A percentile compares a stretch with the other conserved stretches of the same genome.
Conservation (phyloP, 2,797 vertebrate genomes). For the Tapera naevia region DNA sequence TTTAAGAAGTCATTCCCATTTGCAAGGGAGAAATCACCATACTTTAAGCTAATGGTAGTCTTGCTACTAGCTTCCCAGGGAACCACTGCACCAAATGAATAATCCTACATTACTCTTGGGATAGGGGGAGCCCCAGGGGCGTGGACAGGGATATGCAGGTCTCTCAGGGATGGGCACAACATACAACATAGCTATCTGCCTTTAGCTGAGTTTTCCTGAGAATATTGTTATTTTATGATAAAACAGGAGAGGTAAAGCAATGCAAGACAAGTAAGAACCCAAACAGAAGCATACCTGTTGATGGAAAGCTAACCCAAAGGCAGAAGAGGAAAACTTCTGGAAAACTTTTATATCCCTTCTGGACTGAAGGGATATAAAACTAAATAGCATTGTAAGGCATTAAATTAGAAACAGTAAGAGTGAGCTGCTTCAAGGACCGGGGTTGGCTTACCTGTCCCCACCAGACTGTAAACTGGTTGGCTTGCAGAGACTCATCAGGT, state of each 20-base stretch:
- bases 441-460: not conserved
- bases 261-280: not conserved
- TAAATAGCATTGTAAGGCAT: not conserved
- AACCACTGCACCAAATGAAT: rapidly evolving
- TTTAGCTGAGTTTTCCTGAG: not conserved
- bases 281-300: not conserved
- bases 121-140: rapidly evolving
- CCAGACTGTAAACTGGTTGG: not conserved
- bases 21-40: not conserved
- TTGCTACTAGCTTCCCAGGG: not conserved
- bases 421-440: not conserved
- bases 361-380: not conserved
- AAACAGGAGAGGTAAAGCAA: not conserved
- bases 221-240: not conserved
- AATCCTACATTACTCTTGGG: not conserved
- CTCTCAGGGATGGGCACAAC: not conserved
- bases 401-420: not conserved
- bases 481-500: not conserved
- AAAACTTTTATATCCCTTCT: too few relatives aligned
- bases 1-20: not conserved
- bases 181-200: rapidly evolving
- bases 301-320: not conserved
- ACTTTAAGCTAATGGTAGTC: not conserved
- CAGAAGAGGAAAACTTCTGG: not conserved
- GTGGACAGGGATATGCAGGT: not conserved